Percentiles rank a stretch among this genome's conserved stretches.
Conservation (phyloP, 2,888 invertebrate genomes). For the Lumbricus terrestris region DNA sequence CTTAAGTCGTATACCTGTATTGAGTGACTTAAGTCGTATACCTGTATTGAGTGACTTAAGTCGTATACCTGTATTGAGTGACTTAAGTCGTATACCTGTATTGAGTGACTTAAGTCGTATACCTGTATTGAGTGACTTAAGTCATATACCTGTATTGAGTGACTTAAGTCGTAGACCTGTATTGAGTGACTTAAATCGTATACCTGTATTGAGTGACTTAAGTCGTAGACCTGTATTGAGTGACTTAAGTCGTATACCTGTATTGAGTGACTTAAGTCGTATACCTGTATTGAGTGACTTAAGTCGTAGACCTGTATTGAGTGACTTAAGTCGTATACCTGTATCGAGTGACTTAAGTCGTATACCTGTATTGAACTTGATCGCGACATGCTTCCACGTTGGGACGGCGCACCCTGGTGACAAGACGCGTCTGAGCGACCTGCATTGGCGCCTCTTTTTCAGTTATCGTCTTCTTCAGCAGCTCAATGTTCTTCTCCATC, state of each 20-base stretch:
- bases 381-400: conserved; percentile 87
- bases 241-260: conserved; percentile 66
- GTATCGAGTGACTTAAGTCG: conserved; percentile 63
- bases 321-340: conserved; percentile 67
- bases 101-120: conserved; percentile 63
- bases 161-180: conserved; percentile 68
- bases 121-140: conserved; percentile 75
- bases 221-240: conserved; percentile 71
- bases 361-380: conserved; percentile 75
- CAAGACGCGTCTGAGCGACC: conserved; percentile 76
- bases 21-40: conserved; percentile 65
- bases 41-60: conserved; percentile 72
- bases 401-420: conserved; percentile 82
- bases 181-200: conserved; percentile 65
- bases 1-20: conserved; percentile 67
- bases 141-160: conserved; percentile 70
- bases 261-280: conserved; percentile 66
- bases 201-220: conserved; percentile 74
- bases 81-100: conserved; percentile 67
- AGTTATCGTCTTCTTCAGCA: conserved; percentile 82
- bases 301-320: conserved; percentile 70
- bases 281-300: conserved; percentile 74
- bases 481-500: conserved; percentile 84
- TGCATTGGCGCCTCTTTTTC: conserved; percentile 70
- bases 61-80: conserved; percentile 71